These are phyloP conservation scores for Candidula unifasciata DNA, from an alignment of 2,888 invertebrate species.

Conservation along the genomic window DNA sequence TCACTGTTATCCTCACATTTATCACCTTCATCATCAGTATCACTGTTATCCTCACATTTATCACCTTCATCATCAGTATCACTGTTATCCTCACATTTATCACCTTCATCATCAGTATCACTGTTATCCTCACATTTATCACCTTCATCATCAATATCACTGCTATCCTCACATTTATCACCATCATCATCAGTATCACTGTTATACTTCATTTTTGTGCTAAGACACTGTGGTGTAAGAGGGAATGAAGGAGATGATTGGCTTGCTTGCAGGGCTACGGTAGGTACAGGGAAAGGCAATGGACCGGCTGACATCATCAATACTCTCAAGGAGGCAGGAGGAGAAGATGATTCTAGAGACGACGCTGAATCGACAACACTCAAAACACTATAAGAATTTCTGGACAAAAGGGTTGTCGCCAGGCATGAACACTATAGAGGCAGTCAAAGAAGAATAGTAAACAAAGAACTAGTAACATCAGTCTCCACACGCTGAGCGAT, in stretches of 20 bases:
- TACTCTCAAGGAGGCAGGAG: too few species aligned
- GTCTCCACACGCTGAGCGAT: too few species aligned
- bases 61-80: background rate
- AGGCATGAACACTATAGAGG: too few species aligned
- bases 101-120: background rate
- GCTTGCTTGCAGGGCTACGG: too few species aligned
- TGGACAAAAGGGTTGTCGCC: background rate
- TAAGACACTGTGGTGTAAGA: background rate
- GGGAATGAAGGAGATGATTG: background rate
- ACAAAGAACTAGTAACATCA: too few species aligned
- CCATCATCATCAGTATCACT: background rate
- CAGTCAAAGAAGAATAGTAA: too few species aligned
- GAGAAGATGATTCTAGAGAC: background rate
- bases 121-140: background rate
- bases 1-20: background rate
- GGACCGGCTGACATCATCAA: background rate
- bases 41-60: background rate
- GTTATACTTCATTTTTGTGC: background rate
- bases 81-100: background rate
- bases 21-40: background rate
- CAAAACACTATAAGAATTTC: too few species aligned
- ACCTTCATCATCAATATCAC: background rate
- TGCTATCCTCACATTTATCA: background rate
- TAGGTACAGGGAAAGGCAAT: too few species aligned
- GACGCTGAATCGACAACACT: background rate